These are phyloP conservation scores for Melanerpes aurifrons DNA, from an alignment of 2,113 vertebrate genomes.

Conservation along the genomic window DNA sequence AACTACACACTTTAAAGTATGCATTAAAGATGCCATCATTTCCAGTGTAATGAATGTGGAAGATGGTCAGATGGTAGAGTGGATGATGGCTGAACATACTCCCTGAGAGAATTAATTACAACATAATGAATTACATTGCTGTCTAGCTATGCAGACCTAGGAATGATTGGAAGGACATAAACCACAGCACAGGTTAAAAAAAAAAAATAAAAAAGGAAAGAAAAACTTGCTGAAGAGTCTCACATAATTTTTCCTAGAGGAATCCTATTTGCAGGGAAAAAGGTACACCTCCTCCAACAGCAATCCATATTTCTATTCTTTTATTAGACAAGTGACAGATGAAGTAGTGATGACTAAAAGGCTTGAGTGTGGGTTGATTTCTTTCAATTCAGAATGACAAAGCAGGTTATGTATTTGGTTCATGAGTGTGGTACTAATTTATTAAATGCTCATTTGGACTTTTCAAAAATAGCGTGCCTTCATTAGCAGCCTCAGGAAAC, in stretches of 20 bases:
- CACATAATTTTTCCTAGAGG: background rate
- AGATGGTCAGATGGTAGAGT: background rate
- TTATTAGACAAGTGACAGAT: conserved; percentile 20
- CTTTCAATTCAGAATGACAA: conserved; percentile 42
- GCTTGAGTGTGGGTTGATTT: conserved; percentile 52
- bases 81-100: background rate
- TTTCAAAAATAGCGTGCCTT: conserved; percentile 58
- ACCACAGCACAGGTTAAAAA: background rate
- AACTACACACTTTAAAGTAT: background rate
- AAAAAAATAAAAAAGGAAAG: background rate
- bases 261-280: background rate
- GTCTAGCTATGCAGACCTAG: background rate
- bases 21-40: background rate
- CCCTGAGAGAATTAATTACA: background rate
- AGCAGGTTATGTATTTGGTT: conserved; percentile 3
- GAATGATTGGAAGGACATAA: background rate
- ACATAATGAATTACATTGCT: background rate
- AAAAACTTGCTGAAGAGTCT: background rate
- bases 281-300: background rate
- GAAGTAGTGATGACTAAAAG: conserved; percentile 42
- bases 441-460: conserved; percentile 59
- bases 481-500: conserved; percentile 25
- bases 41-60: background rate
- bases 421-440: conserved; percentile 47
- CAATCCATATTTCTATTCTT: conserved; percentile 24